phyloP scores from a whole-genome alignment of 2,888 invertebrate genomes.

The Conus canariensis region DNA sequence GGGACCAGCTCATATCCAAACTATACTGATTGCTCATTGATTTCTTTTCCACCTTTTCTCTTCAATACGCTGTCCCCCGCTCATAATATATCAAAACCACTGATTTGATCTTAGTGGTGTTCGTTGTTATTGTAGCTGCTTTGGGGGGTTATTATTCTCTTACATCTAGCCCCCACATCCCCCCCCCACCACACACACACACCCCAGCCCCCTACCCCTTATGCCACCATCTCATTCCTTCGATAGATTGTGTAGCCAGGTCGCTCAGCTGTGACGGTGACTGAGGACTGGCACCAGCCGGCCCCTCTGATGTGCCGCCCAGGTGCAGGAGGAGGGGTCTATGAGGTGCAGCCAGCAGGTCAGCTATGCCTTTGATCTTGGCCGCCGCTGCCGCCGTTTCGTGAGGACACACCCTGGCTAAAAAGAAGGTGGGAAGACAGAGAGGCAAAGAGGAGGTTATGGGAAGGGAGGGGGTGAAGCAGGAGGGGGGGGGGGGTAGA shows the following conservation, averaged over 20 bases:
- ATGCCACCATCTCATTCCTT: background rate
- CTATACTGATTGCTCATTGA: background rate
- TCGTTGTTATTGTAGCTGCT: too few relatives aligned
- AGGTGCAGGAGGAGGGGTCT: constrained; percentile 16
- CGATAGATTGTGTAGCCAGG: background rate
- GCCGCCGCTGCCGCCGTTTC: background rate
- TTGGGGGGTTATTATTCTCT: background rate
- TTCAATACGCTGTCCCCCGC: background rate
- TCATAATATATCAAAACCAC: background rate
- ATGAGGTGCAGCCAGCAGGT: background rate
- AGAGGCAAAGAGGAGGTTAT: background rate
- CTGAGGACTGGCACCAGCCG: background rate
- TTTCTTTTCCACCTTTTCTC: background rate
- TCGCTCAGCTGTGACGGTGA: constrained; percentile 9
- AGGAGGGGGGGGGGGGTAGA: too few relatives aligned
- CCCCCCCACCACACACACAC: background rate
- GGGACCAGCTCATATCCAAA: too few relatives aligned
- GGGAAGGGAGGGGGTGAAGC: too few relatives aligned
- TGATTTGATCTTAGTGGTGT: background rate
- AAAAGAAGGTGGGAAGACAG: background rate
- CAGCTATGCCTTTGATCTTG: background rate
- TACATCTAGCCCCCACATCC: background rate
- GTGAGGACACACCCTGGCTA: background rate
- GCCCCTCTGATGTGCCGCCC: background rate
- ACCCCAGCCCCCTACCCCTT: background rate